These are phyloP conservation scores for Varanus komodoensis DNA, from an alignment of 2,113 vertebrate genomes.

Conservation along the genomic window DNA sequence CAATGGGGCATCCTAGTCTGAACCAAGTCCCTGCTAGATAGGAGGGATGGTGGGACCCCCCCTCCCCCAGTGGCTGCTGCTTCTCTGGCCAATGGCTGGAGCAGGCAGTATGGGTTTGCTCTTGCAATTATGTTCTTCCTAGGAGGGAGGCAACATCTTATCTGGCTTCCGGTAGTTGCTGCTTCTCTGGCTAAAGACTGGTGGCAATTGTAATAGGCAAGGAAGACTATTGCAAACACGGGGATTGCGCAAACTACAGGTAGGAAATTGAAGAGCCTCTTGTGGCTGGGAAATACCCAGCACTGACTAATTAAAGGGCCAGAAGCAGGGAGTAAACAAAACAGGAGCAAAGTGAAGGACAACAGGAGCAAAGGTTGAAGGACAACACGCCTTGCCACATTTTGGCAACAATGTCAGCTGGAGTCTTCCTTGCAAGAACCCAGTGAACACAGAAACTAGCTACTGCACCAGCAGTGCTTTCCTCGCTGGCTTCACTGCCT, in stretches of 20 bases:
- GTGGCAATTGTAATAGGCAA: background rate
- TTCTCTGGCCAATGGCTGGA: background rate
- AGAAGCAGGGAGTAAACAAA: background rate
- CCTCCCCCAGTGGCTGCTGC: background rate
- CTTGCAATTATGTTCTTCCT: background rate
- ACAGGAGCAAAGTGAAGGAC: background rate
- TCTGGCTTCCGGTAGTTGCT: background rate
- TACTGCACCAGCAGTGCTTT: background rate
- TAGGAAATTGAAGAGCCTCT: background rate
- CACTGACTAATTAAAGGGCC: constrained; percentile 9
- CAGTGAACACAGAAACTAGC: background rate
- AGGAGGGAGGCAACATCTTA: background rate
- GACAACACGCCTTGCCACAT: background rate
- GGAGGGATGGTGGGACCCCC: too few relatives aligned
- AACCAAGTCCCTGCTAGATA: background rate
- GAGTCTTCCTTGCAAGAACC: background rate
- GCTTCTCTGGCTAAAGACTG: background rate
- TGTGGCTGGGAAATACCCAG: background rate
- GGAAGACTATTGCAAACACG: background rate
- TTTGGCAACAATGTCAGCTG: background rate
- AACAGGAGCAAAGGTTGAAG: background rate
- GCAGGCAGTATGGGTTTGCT: background rate
- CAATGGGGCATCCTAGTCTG: too few relatives aligned
- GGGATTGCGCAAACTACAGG: background rate
- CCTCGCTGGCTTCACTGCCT: background rate